A percentile compares a stretch with the other conserved stretches of the same genome.
Conservation (phyloP, 2,797 vertebrate genomes). For the Antrozous pallidus region DNA sequence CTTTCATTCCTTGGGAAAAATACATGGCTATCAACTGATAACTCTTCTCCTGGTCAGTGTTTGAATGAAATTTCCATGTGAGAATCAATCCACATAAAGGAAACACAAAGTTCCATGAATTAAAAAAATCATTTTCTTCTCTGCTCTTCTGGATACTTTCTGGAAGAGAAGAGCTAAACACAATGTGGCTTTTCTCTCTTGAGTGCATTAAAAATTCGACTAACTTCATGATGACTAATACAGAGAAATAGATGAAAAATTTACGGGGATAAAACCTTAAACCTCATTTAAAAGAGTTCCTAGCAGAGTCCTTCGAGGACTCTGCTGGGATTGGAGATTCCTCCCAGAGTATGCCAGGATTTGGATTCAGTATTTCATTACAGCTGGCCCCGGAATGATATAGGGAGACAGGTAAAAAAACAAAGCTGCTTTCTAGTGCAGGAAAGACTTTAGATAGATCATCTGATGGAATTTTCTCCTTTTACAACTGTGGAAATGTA, state of each 20-base stretch:
- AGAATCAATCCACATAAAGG: constrained; percentile 30
- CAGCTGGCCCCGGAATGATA: not conserved
- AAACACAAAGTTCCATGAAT: not conserved
- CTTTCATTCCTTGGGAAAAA: constrained; percentile 5
- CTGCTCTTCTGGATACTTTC: constrained; percentile 47
- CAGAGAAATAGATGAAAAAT: constrained; percentile 41
- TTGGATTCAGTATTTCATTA: constrained; percentile 26
- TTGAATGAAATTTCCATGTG: constrained; percentile 38
- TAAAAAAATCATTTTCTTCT: constrained; percentile 27
- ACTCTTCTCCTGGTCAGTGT: constrained; percentile 6
- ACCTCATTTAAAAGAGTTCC: constrained; percentile 53
- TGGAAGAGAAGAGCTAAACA: constrained; percentile 47
- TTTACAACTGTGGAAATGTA: constrained; percentile 15
- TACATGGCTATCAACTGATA: not conserved
- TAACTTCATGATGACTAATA: constrained; percentile 32
- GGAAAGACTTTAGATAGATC: not conserved
- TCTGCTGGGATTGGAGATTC: not conserved
- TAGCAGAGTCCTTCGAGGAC: constrained; percentile 19
- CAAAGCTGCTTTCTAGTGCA: not conserved
- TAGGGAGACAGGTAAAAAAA: not conserved
- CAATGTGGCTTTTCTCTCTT: constrained; percentile 23
- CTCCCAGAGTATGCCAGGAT: constrained; percentile 4
- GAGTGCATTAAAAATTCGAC: constrained; percentile 18
- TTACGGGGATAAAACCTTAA: constrained; percentile 30
- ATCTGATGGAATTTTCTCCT: not conserved